Percentiles rank a stretch among this genome's conserved stretches.
phyloP scores from a whole-genome alignment of 2,113 vertebrate genomes.

The Menidia beryllina region DNA sequence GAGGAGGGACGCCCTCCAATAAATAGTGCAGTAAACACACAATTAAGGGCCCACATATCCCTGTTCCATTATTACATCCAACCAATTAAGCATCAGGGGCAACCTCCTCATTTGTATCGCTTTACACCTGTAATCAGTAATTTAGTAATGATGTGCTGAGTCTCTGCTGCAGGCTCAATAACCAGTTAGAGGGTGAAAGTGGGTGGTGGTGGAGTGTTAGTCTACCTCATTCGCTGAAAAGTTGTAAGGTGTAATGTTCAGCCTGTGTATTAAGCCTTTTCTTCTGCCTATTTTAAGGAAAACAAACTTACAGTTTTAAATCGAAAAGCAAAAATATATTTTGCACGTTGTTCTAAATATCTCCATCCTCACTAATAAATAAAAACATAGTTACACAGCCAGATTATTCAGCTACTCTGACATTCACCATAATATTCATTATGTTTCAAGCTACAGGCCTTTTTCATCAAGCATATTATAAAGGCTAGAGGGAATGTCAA shows the following conservation, averaged over 20 bases:
- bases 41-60: constrained; percentile 77
- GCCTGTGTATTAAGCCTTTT: neutral
- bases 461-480: constrained; percentile 43
- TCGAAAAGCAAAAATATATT: neutral
- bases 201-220: constrained; percentile 27
- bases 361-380: constrained; percentile 15
- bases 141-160: constrained; percentile 67
- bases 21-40: constrained; percentile 79
- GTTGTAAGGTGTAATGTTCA: constrained; percentile 7
- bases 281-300: neutral
- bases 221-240: constrained; percentile 12
- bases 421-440: constrained; percentile 51
- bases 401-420: neutral
- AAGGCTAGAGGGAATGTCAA: constrained; percentile 15
- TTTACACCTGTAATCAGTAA: constrained; percentile 72
- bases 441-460: constrained; percentile 43
- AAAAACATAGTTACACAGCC: constrained; percentile 3
- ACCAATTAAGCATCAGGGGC: constrained; percentile 74
- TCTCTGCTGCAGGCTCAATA: constrained; percentile 58
- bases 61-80: constrained; percentile 73
- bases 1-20: constrained; percentile 68
- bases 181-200: constrained; percentile 40
- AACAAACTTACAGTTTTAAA: neutral
- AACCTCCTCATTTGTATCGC: constrained; percentile 69
- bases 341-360: constrained; percentile 1